These are phyloP conservation scores for Perca schrenkii DNA, from an alignment of 2,113 vertebrate species.

Conservation along the genomic window DNA sequence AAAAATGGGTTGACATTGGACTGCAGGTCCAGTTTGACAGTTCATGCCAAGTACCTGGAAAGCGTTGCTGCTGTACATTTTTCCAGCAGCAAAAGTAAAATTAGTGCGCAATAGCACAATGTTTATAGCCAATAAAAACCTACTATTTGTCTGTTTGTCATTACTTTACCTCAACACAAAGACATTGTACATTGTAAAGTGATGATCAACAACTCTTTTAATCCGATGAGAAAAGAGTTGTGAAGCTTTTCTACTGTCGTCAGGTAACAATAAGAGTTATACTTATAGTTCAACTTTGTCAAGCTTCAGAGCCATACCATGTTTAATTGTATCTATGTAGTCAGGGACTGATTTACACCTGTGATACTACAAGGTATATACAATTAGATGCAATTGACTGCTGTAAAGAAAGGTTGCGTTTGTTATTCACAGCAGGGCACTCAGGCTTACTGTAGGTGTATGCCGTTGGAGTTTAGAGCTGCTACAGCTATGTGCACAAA, in stretches of 20 bases:
- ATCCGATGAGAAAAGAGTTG: background rate
- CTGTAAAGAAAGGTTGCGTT: background rate
- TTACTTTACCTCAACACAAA: slow-evolving; percentile 11
- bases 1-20: slow-evolving; percentile 64
- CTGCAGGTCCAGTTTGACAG: slow-evolving; percentile 64
- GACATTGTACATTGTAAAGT: background rate
- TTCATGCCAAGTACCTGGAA: slow-evolving; percentile 53
- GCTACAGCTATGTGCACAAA: background rate
- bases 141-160: slow-evolving; percentile 1
- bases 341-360: background rate
- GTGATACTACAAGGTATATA: slow-evolving; percentile 10
- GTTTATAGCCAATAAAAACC: background rate
- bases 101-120: background rate
- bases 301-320: background rate
- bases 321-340: background rate
- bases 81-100: slow-evolving; percentile 14
- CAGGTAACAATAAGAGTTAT: too few relatives aligned
- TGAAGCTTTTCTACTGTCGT: background rate
- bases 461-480: background rate
- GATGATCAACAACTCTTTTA: background rate
- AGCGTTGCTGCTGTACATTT: slow-evolving; percentile 23
- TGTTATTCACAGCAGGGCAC: background rate
- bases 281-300: background rate
- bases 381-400: background rate
- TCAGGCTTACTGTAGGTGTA: background rate